These are phyloP conservation scores for Alloscopus bannaensis DNA, from an alignment of 2,888 invertebrate species.

Conservation along the genomic window DNA sequence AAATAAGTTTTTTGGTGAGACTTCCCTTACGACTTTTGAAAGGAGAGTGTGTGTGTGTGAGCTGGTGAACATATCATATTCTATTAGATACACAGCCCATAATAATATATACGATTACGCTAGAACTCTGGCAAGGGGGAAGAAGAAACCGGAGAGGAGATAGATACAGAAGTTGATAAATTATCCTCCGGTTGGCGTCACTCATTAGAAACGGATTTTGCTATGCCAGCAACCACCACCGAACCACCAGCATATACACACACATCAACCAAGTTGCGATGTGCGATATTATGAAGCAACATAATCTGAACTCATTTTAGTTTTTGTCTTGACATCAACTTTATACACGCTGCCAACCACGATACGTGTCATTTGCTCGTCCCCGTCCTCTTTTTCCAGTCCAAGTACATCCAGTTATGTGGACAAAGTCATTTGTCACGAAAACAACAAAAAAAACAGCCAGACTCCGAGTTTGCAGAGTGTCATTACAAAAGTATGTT, in stretches of 20 bases:
- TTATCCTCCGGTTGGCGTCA: conserved; percentile 73
- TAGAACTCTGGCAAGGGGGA: too few relatives aligned
- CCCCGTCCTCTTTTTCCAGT: conserved; percentile 32
- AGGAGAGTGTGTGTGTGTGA: too few relatives aligned
- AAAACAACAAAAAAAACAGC: too few relatives aligned
- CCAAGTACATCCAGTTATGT: conserved; percentile 30
- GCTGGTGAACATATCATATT: background rate
- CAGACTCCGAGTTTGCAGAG: background rate
- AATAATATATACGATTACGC: background rate
- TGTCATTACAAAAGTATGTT: conserved; percentile 52
- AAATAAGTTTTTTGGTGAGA: too few relatives aligned
- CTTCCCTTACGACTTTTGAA: too few relatives aligned
- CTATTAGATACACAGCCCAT: background rate
- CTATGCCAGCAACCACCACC: conserved; percentile 65
- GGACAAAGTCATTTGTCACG: conserved; percentile 46
- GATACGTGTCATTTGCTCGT: conserved; percentile 60
- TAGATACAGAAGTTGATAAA: conserved; percentile 69
- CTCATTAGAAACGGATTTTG: conserved; percentile 73
- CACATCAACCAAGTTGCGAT: too few relatives aligned
- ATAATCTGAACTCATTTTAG: conserved; percentile 50
- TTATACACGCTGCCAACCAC: conserved; percentile 24
- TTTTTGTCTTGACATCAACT: conserved; percentile 54
- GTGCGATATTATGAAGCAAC: too few relatives aligned
- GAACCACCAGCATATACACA: conserved; percentile 35
- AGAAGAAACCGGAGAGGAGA: conserved; percentile 9